phyloP scores from a whole-genome alignment of 2,113 vertebrate species.

The Sylvietta virens region DNA sequence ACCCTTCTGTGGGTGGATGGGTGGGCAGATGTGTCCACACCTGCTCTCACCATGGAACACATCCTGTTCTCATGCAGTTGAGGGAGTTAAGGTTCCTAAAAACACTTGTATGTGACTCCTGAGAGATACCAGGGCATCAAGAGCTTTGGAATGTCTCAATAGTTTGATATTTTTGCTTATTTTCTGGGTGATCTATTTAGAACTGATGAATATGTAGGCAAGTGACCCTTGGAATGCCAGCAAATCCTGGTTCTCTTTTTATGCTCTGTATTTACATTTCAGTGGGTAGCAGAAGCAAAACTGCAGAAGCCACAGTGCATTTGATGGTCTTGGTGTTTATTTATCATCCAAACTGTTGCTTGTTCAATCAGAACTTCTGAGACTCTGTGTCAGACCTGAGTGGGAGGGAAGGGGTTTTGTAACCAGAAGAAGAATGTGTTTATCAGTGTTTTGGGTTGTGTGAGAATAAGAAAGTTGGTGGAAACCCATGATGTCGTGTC shows the following conservation, averaged over 20 bases:
- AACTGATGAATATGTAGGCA: not conserved
- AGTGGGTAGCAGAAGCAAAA: slow-evolving; percentile 20
- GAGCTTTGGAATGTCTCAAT: not conserved
- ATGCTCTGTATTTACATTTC: slow-evolving; percentile 7
- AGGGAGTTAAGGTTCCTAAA: not conserved
- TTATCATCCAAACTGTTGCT: slow-evolving; percentile 18
- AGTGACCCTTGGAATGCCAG: not conserved
- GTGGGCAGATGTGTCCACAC: not conserved
- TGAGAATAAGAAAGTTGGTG: not conserved
- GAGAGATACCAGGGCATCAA: not conserved
- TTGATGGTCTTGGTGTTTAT: slow-evolving; percentile 54
- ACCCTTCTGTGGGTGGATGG: not conserved
- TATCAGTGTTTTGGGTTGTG: not conserved
- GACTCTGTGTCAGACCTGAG: slow-evolving; percentile 25
- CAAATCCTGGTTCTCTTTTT: not conserved
- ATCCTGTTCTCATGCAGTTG: not conserved
- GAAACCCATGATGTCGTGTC: not conserved
- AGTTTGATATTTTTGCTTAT: not conserved
- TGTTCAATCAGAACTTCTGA: slow-evolving; percentile 44
- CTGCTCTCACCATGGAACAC: not conserved
- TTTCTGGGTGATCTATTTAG: not conserved
- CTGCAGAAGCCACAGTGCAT: not conserved
- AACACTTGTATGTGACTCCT: not conserved
- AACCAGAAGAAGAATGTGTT: slow-evolving; percentile 24
- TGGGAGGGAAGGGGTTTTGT: slow-evolving; percentile 41